Evolutionary conservation across 1,140 invertebrate genomes (phyloP), one percentile per base, ranked within the genome.

Genomic region (Drosophila tani): DNA sequence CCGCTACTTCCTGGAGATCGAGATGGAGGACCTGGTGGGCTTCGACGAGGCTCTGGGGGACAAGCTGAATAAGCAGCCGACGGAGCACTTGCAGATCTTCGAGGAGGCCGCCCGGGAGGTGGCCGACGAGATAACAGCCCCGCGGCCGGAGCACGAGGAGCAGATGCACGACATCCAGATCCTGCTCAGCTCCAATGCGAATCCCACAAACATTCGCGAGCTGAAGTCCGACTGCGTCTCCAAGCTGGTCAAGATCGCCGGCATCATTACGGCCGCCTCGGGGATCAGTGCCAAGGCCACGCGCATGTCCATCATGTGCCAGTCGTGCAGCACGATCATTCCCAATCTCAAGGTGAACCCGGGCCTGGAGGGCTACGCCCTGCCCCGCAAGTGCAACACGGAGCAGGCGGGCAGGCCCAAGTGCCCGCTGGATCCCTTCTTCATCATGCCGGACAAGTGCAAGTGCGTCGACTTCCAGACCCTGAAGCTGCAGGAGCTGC

Each of bases 51-150:
- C 96, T 15, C 94, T 99, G 27, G 98, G 97, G 3, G 98, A 99
- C 81, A 98, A 98, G 92, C 92, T 99, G 8, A 95, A 96, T 74
- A 99, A 99, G 91, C 95, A 97, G 74, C 99, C 99, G 0, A 95
- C 97, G 14, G 98, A 99, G 92, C 96, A 98, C 94, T 93, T 99
- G 35, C 96, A 98, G 7, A 95, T 99, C 93, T 97, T 99, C 93
- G 99, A 99, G 94, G 98, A 99, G 93, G 99, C 99, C 63, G 98
- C 98, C 0, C 98, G 96, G 93, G 98, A 99, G 93, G 97, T 99
- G 49, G 99, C 97, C 2, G 98, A 99, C 96, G 99, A 99, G 94
- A 94, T 99, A 3, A 99, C 98, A 29, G 94, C 96, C 19, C 98
- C 98, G 1, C 94, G 98, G 69, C 97, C 97, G 5, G 96, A 97